Conservation (phyloP, 2,113 vertebrate genomes). For the Podarcis raffonei region DNA sequence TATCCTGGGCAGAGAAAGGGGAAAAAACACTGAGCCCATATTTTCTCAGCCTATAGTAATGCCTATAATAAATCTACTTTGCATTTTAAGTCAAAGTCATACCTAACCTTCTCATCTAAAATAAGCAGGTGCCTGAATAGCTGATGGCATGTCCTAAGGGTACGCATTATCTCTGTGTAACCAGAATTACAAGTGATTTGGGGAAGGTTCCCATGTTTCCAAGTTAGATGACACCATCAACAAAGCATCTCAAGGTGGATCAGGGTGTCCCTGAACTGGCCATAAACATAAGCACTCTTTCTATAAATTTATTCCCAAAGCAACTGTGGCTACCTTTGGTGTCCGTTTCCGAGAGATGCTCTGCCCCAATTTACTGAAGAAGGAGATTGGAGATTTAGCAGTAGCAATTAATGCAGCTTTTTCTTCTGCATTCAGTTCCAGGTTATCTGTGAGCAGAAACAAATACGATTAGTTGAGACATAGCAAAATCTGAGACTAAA, state of each 20-base stretch:
- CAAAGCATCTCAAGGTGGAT: no score
- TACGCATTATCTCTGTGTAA: no score
- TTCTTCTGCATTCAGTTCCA: slow-evolving; percentile 91
- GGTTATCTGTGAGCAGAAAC: slow-evolving; percentile 78
- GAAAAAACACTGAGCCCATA: neutral
- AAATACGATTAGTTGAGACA: neutral
- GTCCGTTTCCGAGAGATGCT: slow-evolving; percentile 95
- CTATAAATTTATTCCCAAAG: neutral
- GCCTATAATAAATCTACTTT: neutral
- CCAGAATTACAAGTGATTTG: no score
- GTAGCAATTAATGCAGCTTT: slow-evolving; percentile 88
- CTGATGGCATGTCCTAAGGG: neutral
- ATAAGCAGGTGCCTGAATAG: neutral
- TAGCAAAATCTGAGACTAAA: neutral
- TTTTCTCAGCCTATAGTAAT: neutral
- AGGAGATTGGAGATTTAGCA: slow-evolving; percentile 97
- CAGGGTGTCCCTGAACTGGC: no score
- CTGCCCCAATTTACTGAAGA: slow-evolving; percentile 96
- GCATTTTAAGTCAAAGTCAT: neutral
- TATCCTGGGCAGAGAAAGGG: slow-evolving; percentile 81
- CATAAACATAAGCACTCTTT: neutral
- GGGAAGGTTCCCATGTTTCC: no score
- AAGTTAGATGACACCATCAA: no score
- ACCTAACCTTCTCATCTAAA: neutral
- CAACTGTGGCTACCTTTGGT: slow-evolving; percentile 83